Evolutionary conservation across 92 coral and sea anemone species (phyloP).

Genomic region (Zoanthus sansibaricus): DNA sequence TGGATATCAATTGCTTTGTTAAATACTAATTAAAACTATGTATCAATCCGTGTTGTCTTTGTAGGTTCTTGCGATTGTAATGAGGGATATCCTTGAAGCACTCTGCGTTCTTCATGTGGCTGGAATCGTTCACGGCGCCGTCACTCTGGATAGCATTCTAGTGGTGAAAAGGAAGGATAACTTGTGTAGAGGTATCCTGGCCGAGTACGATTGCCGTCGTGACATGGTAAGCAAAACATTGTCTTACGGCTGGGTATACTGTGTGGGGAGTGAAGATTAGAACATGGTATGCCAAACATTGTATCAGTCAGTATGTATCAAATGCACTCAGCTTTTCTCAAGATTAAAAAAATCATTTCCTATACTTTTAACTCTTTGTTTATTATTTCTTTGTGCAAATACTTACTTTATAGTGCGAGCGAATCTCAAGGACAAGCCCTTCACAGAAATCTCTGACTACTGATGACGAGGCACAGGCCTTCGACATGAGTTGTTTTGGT

Average conservation of each 20-base stretch:
- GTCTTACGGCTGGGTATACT: not conserved
- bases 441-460: not conserved
- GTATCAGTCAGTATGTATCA: no score
- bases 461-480: constrained; percentile 23
- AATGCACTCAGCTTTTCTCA: no score
- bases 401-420: constrained; percentile 11
- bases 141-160: constrained; percentile 27
- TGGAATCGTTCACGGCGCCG: constrained; percentile 35
- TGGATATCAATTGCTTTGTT: no score
- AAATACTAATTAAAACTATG: no score
- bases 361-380: no score
- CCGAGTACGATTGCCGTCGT: constrained; percentile 29
- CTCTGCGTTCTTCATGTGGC: constrained; percentile 45
- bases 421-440: constrained; percentile 4
- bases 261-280: not conserved
- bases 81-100: constrained; percentile 43
- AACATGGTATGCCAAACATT: constrained; percentile 6
- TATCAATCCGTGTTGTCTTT: not conserved
- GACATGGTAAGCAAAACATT: constrained; percentile 33
- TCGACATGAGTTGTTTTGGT: constrained; percentile 45
- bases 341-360: no score
- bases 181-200: constrained; percentile 31
- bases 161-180: constrained; percentile 38
- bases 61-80: constrained; percentile 30
- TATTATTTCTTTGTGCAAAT: not conserved